Evolutionary conservation across 1,140 invertebrate genomes (phyloP).

Genomic region (silkworm (Bombyx mori)): ASM3026992v2 NC_085117.1:17208501-17209000

Average conservation of each 20-base stretch:
- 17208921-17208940: conserved; percentile 45
- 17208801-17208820: conserved; percentile 55
- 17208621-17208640: conserved; percentile 43
- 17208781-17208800: conserved; percentile 64
- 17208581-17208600: conserved; percentile 62
- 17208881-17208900: conserved; percentile 74
- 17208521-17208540: conserved; percentile 55
- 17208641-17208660: conserved; percentile 59
- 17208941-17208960: conserved; percentile 40
- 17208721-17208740: conserved; percentile 60
- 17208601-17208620: conserved; percentile 48
- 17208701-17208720: conserved; percentile 40
- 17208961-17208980: conserved; percentile 76
- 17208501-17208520: conserved; percentile 73
- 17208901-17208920: conserved; percentile 24
- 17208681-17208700: conserved; percentile 44
- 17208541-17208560: conserved; percentile 43
- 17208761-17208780: conserved; percentile 46
- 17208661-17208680: conserved; percentile 43
- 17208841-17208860: conserved; percentile 47
- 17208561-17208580: conserved; percentile 62
- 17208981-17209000: conserved; percentile 73
- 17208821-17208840: conserved; percentile 36
- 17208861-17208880: conserved; percentile 77
- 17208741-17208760: conserved; percentile 60